phyloP scores from a whole-genome alignment of 2,113 vertebrate species.

The Hippolais icterina region DNA sequence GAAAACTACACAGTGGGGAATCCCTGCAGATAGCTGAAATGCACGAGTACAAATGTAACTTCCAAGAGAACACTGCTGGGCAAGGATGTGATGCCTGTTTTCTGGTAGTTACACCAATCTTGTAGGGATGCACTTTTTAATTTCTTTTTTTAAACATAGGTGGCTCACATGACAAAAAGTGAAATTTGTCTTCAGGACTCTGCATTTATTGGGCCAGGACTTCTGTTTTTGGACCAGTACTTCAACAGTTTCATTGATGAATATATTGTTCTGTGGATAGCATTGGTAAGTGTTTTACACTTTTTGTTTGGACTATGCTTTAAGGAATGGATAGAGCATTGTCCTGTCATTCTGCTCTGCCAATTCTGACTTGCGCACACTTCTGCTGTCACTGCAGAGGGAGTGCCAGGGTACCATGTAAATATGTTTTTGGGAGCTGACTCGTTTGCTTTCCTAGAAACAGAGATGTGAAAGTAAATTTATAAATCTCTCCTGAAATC shows the following conservation, averaged over 20 bases:
- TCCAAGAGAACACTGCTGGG: neutral
- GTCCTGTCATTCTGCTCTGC: neutral
- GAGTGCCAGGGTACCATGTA: neutral
- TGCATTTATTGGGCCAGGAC: conserved; percentile 92
- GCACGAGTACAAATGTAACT: no score
- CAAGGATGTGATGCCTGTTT: neutral
- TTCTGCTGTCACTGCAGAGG: neutral
- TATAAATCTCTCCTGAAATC: neutral
- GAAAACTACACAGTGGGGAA: neutral
- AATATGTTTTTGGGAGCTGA: neutral
- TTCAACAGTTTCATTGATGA: conserved; percentile 95
- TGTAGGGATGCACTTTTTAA: neutral
- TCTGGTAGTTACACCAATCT: neutral
- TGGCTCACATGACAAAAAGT: conserved; percentile 98
- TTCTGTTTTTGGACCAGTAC: conserved; percentile 96
- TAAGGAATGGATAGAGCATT: neutral
- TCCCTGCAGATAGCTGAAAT: neutral
- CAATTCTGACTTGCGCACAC: neutral
- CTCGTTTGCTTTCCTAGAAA: neutral
- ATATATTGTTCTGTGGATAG: conserved; percentile 90
- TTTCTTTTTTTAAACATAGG: conserved; percentile 56
- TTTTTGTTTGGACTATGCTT: neutral
- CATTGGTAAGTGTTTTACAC: conserved; percentile 78
- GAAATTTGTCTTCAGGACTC: conserved; percentile 90
- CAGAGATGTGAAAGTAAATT: neutral